Base-by-base conservation (phyloP, 2,888 invertebrate genomes). In the Hybos culiciformis region DNA sequence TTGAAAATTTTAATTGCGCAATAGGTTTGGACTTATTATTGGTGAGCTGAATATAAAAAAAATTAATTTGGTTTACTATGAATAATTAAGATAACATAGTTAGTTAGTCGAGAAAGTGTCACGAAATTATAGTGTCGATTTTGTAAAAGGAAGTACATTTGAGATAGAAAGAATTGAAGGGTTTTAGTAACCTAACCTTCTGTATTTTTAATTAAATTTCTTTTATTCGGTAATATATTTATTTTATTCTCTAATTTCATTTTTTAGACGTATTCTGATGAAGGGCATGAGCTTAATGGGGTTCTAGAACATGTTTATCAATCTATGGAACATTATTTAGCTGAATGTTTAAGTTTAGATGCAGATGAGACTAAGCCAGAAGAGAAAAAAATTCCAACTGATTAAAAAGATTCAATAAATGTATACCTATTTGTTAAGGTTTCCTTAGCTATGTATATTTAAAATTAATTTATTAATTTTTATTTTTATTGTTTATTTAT, bases 311-410 rank as follows among this genome's bases (percentile, higher is more conserved):
- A 93, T 70, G 81, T 90, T 53, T 91, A 91, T 69, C 77, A 83
- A 59, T 88, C 88, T 55, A 88, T 92, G 87, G 91, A 91, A 70
- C 83, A 88, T 70, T 92, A 81, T 71, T 79, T 92, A 66, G 77
- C 83, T 65, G 82, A 87, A 73, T 88, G 88, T 76, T 82, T 87
- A 70, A 83, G 82, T 66, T 75, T 88, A 67, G 87, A 87, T 70
- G 78, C 82, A 46, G 80, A 80, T 61, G 78, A 80, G 60, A 74
- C 74, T 52, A 77, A 75, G 63, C 72, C 77, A 50, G 76, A 77
- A 52, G 58, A 62, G 52, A 60, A 56, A 47, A 58, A 56, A 46
- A 60, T 62, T 48, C 61, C 61, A 49, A 57, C 59, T 40, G 63
- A 62, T 48, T 63, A 62, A 52, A 26, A 38, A 32, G 12, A 12